Evolutionary conservation across 1,140 invertebrate genomes (phyloP), one percentile per base, ranked within the genome.

Genomic region (Daktulosphaira vitifoliae): DNA sequence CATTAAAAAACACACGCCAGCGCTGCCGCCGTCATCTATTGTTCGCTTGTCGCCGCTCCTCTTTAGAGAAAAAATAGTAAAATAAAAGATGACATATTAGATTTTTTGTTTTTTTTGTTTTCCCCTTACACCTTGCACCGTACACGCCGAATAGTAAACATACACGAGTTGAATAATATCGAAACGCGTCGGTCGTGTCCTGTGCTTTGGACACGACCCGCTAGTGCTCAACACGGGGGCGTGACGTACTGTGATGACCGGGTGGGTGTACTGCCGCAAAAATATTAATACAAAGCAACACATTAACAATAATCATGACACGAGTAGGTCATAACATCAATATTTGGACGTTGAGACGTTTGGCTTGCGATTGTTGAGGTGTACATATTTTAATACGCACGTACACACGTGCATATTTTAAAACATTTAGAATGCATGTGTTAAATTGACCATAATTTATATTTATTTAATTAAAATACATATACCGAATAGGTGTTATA

Each of bases 11-110:
- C 8, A 46, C n/a, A 33, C 25, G 26, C 39, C n/a, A 44, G 15
- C 39, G n/a, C 39, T n/a, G n/a, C 39, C 53, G 25, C 18, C 56
- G 25, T 22, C 56, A 23, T 62, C 56, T 46, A 62, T 62, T 62
- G 56, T 62, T 62, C 56, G 29, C 29, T 33, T 33, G 29, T 33
- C 29, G 56, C 38, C 56, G 56, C 56, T 62, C 56, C 56, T 62
- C 56, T 62, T n/a, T 23, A 46, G 15, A 48, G 15, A 46, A 26
- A 53, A 59, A 26, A 56, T 23, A 25, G 23, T 22, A 38, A 18
- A 20, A 20, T 53, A 62, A 48, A 62, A 39, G 56, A 62, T 62
- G 56, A 62, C 56, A 33, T 23, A 42, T 33, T 48, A 62, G 42
- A 48, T 62, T 62, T 26, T 33, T 33, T 33, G n/a, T 33, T 5